A percentile compares a stretch with the other conserved stretches of the same genome.
Conservation (phyloP, 2,113 vertebrate genomes). For the Serilophus lunatus region DNA sequence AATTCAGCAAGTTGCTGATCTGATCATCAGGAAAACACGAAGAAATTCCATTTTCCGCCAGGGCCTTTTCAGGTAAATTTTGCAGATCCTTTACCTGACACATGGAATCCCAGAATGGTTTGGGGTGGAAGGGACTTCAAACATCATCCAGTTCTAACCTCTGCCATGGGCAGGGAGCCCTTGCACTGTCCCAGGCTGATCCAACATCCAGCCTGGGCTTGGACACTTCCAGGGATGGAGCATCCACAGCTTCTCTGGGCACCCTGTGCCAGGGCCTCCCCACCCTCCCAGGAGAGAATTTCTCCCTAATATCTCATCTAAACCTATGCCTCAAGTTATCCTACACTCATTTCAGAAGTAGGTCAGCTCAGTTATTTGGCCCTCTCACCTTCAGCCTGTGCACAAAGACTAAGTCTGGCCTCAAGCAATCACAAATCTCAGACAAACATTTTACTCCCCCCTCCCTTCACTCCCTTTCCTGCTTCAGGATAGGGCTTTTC, state of each 20-base stretch:
- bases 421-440: background rate
- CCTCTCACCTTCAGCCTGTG: background rate
- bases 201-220: background rate
- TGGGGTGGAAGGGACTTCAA: background rate
- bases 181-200: rapidly evolving
- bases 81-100: background rate
- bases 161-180: background rate
- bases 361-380: background rate
- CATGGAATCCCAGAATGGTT: rapidly evolving
- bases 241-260: background rate
- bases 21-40: slow-evolving; percentile 82
- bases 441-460: background rate
- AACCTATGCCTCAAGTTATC: background rate
- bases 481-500: background rate
- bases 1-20: slow-evolving; percentile 78
- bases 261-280: background rate
- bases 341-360: background rate
- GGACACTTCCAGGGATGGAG: background rate
- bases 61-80: slow-evolving; percentile 73
- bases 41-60: slow-evolving; percentile 81
- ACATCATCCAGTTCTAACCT: background rate
- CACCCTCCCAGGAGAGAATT: background rate
- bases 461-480: background rate
- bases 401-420: background rate
- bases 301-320: background rate